Conservation (phyloP, 2,888 invertebrate species). For the Hipparchia semele region DNA sequence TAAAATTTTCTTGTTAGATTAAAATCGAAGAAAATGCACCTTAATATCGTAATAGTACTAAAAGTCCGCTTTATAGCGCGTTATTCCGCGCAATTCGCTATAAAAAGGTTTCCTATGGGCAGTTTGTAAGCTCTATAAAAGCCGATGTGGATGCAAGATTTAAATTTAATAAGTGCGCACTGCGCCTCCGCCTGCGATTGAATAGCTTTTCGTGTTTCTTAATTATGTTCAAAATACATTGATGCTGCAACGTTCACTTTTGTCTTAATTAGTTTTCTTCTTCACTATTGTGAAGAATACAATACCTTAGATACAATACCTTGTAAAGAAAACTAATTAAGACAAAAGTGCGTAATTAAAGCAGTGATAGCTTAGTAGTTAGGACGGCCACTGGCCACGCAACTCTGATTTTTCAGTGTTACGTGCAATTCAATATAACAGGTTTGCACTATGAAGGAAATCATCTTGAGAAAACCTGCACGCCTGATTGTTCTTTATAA, state of each 20-base stretch:
- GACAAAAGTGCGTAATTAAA: no score
- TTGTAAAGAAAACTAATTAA: no score
- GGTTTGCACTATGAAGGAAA: no score
- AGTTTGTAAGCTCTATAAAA: slow-evolving; percentile 52
- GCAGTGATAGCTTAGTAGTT: no score
- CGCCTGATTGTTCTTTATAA: no score
- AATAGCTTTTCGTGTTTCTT: slow-evolving; percentile 20
- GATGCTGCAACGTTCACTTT: not conserved
- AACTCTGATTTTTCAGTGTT: no score
- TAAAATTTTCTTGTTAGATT: slow-evolving; percentile 1
- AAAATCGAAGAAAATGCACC: slow-evolving; percentile 8
- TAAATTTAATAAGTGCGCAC: slow-evolving; percentile 73
- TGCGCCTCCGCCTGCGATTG: slow-evolving; percentile 48
- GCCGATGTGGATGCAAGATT: slow-evolving; percentile 57
- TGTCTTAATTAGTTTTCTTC: not conserved
- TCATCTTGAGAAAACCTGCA: no score
- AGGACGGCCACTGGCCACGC: no score
- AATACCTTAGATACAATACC: not conserved
- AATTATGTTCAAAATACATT: slow-evolving; percentile 26
- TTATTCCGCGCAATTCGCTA: slow-evolving; percentile 37
- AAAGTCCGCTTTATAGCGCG: slow-evolving; percentile 38
- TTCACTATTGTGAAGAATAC: no score
- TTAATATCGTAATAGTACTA: slow-evolving; percentile 33
- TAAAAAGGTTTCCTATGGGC: slow-evolving; percentile 42
- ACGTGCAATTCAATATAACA: no score